Percentiles rank a stretch among this genome's conserved stretches.
Evolutionary conservation across 1,140 invertebrate species (phyloP).

Genomic region (Vanessa atalanta): DNA sequence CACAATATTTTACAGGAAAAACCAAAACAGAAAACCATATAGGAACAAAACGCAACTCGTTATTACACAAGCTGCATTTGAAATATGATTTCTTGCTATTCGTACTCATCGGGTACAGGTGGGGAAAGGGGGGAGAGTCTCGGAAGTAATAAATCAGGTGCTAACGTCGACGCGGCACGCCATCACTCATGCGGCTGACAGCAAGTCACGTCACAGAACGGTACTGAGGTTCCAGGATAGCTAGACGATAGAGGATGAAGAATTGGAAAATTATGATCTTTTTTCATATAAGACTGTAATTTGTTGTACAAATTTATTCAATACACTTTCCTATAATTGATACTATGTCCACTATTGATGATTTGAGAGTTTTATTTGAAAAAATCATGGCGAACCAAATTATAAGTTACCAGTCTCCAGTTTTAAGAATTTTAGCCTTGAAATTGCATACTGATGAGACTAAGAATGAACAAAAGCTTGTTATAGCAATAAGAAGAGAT

Average conservation of each 20-base stretch:
- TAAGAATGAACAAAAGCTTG: too few relatives aligned
- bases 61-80: conserved; percentile 2
- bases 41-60: background rate
- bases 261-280: background rate
- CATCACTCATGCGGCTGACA: conserved; percentile 73
- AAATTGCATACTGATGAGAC: too few relatives aligned
- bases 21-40: too few relatives aligned
- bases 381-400: too few relatives aligned
- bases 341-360: too few relatives aligned
- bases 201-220: conserved; percentile 62
- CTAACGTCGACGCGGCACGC: conserved; percentile 73
- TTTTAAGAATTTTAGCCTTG: too few relatives aligned
- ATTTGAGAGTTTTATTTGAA: too few relatives aligned
- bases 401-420: too few relatives aligned
- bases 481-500: too few relatives aligned
- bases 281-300: too few relatives aligned
- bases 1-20: background rate
- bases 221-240: conserved; percentile 37
- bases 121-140: conserved; percentile 36
- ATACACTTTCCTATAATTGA: too few relatives aligned
- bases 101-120: conserved; percentile 30
- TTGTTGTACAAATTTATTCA: too few relatives aligned
- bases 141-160: conserved; percentile 77
- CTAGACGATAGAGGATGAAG: conserved; percentile 4
- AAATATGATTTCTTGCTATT: conserved; percentile 29